Evolutionary conservation across 2,888 invertebrate species (phyloP).

Genomic region (Temnothorax rugatulus): DNA sequence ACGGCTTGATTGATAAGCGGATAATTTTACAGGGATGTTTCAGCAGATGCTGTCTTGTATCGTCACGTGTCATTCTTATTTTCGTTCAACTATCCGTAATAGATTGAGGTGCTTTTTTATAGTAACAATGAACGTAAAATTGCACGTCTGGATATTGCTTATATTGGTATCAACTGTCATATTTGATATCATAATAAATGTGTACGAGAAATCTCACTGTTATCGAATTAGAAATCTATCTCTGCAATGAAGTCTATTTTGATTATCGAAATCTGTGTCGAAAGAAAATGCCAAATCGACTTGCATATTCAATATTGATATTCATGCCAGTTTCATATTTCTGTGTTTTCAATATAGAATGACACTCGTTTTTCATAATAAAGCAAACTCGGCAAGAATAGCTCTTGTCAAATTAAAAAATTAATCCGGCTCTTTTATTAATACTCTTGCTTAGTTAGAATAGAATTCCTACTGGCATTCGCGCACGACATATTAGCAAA

Average conservation of each 20-base stretch:
- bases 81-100: neutral
- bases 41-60: neutral
- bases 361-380: neutral
- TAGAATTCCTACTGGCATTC: neutral
- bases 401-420: neutral
- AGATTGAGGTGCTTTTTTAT: neutral
- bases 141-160: neutral
- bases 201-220: neutral
- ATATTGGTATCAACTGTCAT: neutral
- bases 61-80: neutral
- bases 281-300: neutral
- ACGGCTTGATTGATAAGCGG: conserved; percentile 21
- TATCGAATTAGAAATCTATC: neutral
- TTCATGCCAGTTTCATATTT: neutral
- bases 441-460: neutral
- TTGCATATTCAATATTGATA: neutral
- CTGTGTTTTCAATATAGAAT: neutral
- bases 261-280: neutral
- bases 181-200: neutral
- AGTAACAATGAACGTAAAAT: neutral
- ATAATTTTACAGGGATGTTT: conserved; percentile 4
- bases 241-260: neutral
- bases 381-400: neutral
- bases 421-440: neutral
- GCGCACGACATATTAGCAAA: neutral